Percentiles rank a stretch among this genome's conserved stretches.
These are phyloP conservation scores for Pycnonotus jocosus DNA, from an alignment of 2,113 vertebrate genomes.

Conservation along the genomic window DNA sequence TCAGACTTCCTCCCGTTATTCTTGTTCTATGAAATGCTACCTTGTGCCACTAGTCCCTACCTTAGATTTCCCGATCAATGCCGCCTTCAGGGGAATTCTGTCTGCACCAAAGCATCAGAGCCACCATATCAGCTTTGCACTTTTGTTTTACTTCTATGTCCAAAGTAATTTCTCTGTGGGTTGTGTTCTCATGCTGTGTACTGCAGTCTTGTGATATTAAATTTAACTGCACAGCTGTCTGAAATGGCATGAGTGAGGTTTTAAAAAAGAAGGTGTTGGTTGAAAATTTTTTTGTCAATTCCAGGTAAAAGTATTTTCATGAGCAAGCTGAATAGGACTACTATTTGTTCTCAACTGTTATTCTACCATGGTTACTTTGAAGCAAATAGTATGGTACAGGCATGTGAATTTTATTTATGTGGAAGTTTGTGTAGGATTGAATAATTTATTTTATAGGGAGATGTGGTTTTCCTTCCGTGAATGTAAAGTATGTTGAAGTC, in stretches of 20 bases:
- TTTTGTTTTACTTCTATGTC: background rate
- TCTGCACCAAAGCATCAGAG: background rate
- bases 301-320: background rate
- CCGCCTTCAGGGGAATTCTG: background rate
- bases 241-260: background rate
- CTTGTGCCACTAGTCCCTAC: background rate
- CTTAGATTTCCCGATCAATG: background rate
- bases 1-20: background rate
- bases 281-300: background rate
- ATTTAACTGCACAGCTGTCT: background rate
- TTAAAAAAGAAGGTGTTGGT: background rate
- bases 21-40: background rate
- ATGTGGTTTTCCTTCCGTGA: background rate
- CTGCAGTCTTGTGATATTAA: background rate
- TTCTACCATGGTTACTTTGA: background rate
- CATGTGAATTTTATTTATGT: background rate
- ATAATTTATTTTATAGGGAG: background rate
- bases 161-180: background rate
- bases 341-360: background rate
- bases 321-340: background rate
- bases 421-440: background rate
- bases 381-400: background rate
- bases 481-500: background rate
- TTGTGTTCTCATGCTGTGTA: background rate
- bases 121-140: background rate